Evolutionary conservation across 2,888 invertebrate species (phyloP), one percentile per base, ranked within the genome.

Genomic region (Willowsia nigromaculata): DNA sequence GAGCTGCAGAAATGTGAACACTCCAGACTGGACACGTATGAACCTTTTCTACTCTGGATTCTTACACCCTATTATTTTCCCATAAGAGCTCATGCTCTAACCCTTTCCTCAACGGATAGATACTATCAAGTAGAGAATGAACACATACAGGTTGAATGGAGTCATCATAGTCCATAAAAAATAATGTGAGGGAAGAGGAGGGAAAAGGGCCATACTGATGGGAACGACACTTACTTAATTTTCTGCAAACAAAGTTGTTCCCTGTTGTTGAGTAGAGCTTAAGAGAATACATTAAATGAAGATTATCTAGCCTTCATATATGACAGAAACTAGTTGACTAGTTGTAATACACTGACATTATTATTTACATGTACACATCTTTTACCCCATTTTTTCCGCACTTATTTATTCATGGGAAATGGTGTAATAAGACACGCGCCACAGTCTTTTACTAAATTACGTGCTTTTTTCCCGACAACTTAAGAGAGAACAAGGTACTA

Each of bases 211-310:
- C 18, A 53, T 53, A 9, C 33, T 50, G 15, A 33, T 15, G 62
- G 43, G 4, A 15, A 37, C 80, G 25, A n/a, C n/a, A n/a, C n/a
- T n/a, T n/a, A n/a, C 59, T 40, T 81, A 81, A 81, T 59, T 40
- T 81, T 62, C 40, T 1, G 0, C 6, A 30, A 33, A 53, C n/a
- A 81, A 62, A 81, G 27, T 40, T 43, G 59, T 62, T 59, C 1
- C 15, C 80, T 81, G 9, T 59, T 27, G 2, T n/a, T n/a, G n/a
- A n/a, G 18, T 25, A 13, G 27, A 33, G 65, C 27, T 65, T 65
- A 33, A 40, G 30, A 1, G 59, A 81, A 59, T 59, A 40, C 59
- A 59, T 81, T 81, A 81, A 81, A 81, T 59, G 43, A 81, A 37
- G 62, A 59, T 81, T 81, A 81, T 33, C 40, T 62, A 33, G 33